A percentile compares a stretch with the other conserved stretches of the same genome.
These are phyloP conservation scores for Oscheius sp. DNA, from an alignment of 2,888 invertebrate species.

Conservation along the genomic window DNA sequence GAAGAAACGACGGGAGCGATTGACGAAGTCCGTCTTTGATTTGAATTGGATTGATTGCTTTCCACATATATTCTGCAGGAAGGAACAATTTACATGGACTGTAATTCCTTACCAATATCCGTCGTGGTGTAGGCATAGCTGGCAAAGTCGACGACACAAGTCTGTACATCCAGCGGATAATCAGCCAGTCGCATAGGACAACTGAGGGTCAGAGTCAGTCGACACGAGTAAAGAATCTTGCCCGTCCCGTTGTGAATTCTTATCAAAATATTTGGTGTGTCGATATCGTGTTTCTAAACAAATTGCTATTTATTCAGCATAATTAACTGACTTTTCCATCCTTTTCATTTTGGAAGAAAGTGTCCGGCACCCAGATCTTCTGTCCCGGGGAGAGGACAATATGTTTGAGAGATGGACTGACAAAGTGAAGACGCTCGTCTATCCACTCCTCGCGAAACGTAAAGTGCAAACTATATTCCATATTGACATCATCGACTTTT, in stretches of 20 bases:
- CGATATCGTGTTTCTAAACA: conserved; percentile 73
- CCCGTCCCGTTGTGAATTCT: conserved; percentile 87
- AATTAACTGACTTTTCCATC: conserved; percentile 81
- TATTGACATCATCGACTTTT: conserved; percentile 68
- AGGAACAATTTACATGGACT: background rate
- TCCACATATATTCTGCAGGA: conserved; percentile 85
- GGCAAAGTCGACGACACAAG: conserved; percentile 92
- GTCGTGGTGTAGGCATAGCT: conserved; percentile 98
- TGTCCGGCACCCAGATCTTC: conserved; percentile 63
- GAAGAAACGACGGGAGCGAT: conserved; percentile 87
- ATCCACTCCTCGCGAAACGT: conserved; percentile 91
- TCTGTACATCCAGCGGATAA: conserved; percentile 85
- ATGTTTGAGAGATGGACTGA: conserved; percentile 62
- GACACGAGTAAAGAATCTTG: conserved; percentile 92
- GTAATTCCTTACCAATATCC: conserved; percentile 81
- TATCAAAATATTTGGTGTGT: conserved; percentile 84
- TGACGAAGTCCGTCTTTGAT: conserved; percentile 76
- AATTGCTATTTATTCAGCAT: too few relatives aligned
- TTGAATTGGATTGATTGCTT: conserved; percentile 90
- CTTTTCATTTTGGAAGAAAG: conserved; percentile 83
- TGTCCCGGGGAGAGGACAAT: conserved; percentile 63
- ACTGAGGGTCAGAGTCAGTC: conserved; percentile 91
- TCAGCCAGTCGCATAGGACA: conserved; percentile 86
- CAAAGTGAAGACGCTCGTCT: conserved; percentile 82
- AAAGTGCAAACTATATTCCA: conserved; percentile 93